Base-by-base conservation (phyloP, 1,140 invertebrate species). In the Caenorhabditis inopinata region DNA sequence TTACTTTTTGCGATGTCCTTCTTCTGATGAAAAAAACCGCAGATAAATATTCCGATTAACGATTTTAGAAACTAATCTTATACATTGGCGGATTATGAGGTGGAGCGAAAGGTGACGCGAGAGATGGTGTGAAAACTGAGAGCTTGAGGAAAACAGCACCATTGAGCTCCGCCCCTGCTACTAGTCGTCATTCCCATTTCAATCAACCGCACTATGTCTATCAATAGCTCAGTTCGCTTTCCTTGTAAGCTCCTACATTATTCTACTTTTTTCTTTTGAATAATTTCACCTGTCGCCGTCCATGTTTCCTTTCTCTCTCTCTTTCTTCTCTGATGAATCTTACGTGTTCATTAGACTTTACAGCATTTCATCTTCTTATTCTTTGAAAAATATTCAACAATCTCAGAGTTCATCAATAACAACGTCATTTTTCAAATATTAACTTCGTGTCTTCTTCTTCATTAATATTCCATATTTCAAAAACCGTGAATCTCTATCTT, bases 41-140 rank as follows among this genome's bases (percentile, higher is more conserved):
- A 16, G 21, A 51, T 21, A 58, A 58, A 21, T 58, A 29, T 29
- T 58, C 4, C 5, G 53, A 32, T 58, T 21, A 18, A 68, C 58
- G 32, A 68, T 68, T 68, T 38, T 68, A 29, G 32, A 38, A 68
- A 68, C 58, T 68, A 68, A 68, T 68, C 58, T 12, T 12, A 42
- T 68, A 16, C 32, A 12, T 38, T 53, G 49, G 49, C 21, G 58
- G 58, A 68, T 38, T 38, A 38, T 18, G 23, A 68, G n/a, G 58
- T 38, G 58, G 58, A 38, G 21, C 27, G 49, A 53, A 25, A 7
- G 23, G 21, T 27, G 49, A 25, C 6, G 49, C 12, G 49, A 11
- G 6, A n/a, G n/a, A n/a, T n/a, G n/a, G n/a, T n/a, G n/a, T n/a
- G n/a, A n/a, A n/a, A n/a, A n/a, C n/a, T n/a, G n/a, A n/a, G n/a